Percentiles rank a stretch among this genome's conserved stretches.
phyloP scores from a whole-genome alignment of 2,113 vertebrate genomes.

The Cardinalis cardinalis region DNA sequence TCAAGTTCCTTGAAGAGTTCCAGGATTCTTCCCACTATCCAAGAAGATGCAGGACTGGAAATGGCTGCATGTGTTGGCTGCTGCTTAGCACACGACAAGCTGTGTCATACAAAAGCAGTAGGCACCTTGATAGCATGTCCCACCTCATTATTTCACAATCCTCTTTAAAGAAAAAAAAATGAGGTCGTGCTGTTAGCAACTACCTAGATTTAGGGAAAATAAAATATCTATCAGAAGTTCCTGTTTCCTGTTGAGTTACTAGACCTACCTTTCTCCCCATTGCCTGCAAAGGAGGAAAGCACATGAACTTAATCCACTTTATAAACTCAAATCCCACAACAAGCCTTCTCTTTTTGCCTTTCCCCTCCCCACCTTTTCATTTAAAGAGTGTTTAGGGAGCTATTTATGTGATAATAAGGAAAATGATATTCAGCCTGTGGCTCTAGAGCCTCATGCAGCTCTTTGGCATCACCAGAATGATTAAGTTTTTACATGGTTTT shows the following conservation, averaged over 20 bases:
- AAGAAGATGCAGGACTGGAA: background rate
- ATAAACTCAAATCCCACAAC: slow-evolving; percentile 1
- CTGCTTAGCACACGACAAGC: background rate
- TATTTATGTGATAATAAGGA: slow-evolving; percentile 55
- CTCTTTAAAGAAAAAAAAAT: background rate
- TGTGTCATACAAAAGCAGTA: background rate
- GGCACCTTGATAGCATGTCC: background rate
- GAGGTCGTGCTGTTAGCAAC: background rate
- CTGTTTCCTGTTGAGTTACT: background rate
- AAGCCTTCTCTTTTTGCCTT: background rate
- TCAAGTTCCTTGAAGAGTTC: background rate
- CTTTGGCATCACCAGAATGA: slow-evolving; percentile 30
- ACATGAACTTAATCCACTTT: background rate
- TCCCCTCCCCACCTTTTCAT: background rate
- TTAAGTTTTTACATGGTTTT: slow-evolving; percentile 45
- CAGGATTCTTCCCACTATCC: background rate
- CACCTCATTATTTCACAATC: background rate
- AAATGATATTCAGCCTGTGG: slow-evolving; percentile 53
- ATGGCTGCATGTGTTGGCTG: background rate
- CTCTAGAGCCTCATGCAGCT: slow-evolving; percentile 46
- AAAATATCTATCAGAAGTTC: background rate
- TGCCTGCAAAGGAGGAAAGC: background rate
- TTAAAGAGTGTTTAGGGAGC: slow-evolving; percentile 42
- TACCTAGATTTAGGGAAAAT: background rate
- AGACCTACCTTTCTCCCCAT: background rate